Evolutionary conservation across 2,113 vertebrate species (phyloP).

Genomic region (Tonatia bakeri): DNA sequence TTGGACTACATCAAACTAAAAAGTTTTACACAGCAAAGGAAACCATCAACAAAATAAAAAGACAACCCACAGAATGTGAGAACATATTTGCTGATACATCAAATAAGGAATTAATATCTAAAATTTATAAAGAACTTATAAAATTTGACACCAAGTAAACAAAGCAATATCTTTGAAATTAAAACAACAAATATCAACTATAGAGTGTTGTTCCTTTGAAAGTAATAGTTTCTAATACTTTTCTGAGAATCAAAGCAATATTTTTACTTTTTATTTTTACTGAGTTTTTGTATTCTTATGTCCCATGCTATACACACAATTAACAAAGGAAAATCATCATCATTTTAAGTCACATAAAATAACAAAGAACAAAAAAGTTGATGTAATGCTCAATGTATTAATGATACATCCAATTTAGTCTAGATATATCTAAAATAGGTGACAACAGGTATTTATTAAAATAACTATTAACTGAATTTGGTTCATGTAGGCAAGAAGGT

Average conservation of each 20-base stretch:
- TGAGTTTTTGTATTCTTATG: background rate
- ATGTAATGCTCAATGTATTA: background rate
- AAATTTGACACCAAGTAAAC: too few relatives aligned
- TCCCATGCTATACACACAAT: background rate
- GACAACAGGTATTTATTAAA: background rate
- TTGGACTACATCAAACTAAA: too few relatives aligned
- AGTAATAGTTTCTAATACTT: background rate
- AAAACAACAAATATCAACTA: background rate
- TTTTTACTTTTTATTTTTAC: background rate
- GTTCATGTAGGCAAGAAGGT: background rate
- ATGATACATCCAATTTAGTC: background rate
- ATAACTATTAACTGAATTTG: background rate
- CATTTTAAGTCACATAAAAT: background rate
- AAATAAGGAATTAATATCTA: too few relatives aligned
- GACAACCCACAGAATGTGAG: too few relatives aligned
- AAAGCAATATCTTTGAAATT: background rate
- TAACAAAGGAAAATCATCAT: background rate
- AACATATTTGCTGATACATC: too few relatives aligned
- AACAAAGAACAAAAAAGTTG: background rate
- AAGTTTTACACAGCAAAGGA: too few relatives aligned
- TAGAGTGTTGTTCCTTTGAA: background rate
- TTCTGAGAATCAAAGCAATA: background rate
- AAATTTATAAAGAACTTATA: too few relatives aligned
- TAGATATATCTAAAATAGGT: background rate
- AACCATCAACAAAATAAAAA: too few relatives aligned